These are phyloP conservation scores for Lepus timidus DNA, from an alignment of 2,113 vertebrate genomes.

Conservation along the genomic window DNA sequence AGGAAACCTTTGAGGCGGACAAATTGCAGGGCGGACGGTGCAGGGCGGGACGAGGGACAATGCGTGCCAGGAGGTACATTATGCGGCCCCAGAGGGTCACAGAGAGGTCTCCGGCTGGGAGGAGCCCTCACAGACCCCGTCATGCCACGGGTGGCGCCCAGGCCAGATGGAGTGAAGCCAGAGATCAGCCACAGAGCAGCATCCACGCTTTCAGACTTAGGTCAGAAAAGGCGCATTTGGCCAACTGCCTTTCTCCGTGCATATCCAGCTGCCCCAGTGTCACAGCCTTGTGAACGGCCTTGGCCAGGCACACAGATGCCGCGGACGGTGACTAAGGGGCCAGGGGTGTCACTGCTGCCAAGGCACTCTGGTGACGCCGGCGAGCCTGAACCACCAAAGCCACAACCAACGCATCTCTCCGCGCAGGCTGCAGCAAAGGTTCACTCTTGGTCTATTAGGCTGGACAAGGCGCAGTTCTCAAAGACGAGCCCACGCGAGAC, in stretches of 20 bases:
- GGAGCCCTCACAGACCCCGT: neutral
- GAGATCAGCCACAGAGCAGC: neutral
- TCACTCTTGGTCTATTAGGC: rapidly evolving
- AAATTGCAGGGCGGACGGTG: rapidly evolving
- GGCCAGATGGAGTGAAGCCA: neutral
- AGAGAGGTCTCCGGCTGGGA: neutral
- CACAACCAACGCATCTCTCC: rapidly evolving
- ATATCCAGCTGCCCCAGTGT: neutral
- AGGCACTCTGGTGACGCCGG: rapidly evolving
- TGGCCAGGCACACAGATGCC: neutral
- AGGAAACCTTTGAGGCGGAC: neutral
- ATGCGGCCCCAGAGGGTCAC: neutral
- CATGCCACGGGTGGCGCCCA: neutral
- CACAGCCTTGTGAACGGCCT: neutral
- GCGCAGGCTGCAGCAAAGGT: rapidly evolving
- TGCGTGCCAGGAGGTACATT: neutral
- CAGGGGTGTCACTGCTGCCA: neutral
- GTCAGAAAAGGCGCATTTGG: neutral
- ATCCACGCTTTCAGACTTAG: neutral
- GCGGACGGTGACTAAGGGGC: rapidly evolving
- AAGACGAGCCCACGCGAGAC: neutral
- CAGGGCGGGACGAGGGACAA: neutral
- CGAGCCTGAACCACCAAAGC: rapidly evolving
- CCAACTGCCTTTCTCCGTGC: neutral
- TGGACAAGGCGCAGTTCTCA: rapidly evolving